These are phyloP conservation scores for Botia almorhae DNA, from an alignment of 2,797 vertebrate genomes.

Conservation along the genomic window DNA sequence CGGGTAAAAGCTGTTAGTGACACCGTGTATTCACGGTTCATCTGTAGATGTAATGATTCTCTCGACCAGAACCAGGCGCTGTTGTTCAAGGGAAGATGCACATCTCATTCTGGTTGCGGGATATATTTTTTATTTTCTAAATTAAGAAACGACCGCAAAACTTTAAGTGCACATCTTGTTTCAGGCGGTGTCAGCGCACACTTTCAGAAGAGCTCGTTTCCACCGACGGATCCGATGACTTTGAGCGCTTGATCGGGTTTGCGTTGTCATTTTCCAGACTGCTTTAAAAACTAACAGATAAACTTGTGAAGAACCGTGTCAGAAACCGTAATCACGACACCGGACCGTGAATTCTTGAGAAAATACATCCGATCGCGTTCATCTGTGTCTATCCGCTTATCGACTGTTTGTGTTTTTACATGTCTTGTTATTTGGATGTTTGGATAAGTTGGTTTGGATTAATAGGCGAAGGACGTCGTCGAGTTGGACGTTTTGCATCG, in stretches of 20 bases:
- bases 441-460: constrained; percentile 31
- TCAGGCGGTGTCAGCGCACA: neutral
- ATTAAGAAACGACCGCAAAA: constrained; percentile 65
- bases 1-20: neutral
- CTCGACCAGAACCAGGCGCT: constrained; percentile 64
- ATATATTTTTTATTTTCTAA: constrained; percentile 78
- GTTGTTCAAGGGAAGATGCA: constrained; percentile 62
- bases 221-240: constrained; percentile 30
- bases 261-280: constrained; percentile 43
- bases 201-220: constrained; percentile 36
- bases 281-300: constrained; percentile 62
- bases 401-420: neutral
- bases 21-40: constrained; percentile 5
- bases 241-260: constrained; percentile 31
- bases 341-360: neutral
- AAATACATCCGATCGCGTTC: neutral
- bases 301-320: constrained; percentile 55
- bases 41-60: constrained; percentile 38
- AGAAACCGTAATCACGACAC: constrained; percentile 14
- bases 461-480: constrained; percentile 37
- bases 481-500: constrained; percentile 13
- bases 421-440: constrained; percentile 24
- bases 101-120: constrained; percentile 73
- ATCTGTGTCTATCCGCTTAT: neutral
- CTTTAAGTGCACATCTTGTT: constrained; percentile 2